Base-by-base conservation (phyloP, 2,888 invertebrate species). In the Mongoloraphidia duomilia region DNA sequence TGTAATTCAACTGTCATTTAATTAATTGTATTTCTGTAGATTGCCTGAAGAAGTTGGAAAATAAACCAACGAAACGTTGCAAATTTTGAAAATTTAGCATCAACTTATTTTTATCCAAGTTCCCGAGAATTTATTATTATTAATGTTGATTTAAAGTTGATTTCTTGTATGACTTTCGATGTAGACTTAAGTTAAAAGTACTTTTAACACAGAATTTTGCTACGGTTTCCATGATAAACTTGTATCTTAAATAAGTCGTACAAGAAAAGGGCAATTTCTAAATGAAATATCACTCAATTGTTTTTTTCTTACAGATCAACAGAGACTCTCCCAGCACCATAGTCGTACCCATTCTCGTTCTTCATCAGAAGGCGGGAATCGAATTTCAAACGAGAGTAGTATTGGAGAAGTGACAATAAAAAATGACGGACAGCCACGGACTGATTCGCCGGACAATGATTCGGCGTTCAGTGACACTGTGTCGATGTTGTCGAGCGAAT, bases 391-490 rank as follows among this genome's bases (percentile, higher is more conserved):
- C 52, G 65, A 66, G 51, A 55, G 62, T 13, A 61, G 62, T 41
- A 68, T 66, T 51, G 61, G 62, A 46, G 62, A 65, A 53, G 53
- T 63, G 38, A 58, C 64, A 48, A 57, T 62, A 47, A 64, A 65
- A 57, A 62, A 63, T 54, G 65, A 66, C 54, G 51, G 53, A 58
- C 70, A 69, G 42, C 63, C 71, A n/a, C 77, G 91, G 54, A 87
- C 91, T 11, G 93, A 95, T 62, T 92, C 92, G 47, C 95, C 95
- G 0, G 96, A 96, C 69, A 95, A 94, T 69, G 97, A 97, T 71
- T 95, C 95, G 10, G 97, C 96, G 12, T 97, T 95, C 68, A 95
- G 95, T 61, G 97, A 97, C 70, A 94, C 92, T 54, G 92, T 94
- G 51, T 92, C 92, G 33, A 83, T 93, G 79, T 71, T 91, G 54